Conservation (phyloP, 1,140 invertebrate species). For the Drosophila setifemur region DNA sequence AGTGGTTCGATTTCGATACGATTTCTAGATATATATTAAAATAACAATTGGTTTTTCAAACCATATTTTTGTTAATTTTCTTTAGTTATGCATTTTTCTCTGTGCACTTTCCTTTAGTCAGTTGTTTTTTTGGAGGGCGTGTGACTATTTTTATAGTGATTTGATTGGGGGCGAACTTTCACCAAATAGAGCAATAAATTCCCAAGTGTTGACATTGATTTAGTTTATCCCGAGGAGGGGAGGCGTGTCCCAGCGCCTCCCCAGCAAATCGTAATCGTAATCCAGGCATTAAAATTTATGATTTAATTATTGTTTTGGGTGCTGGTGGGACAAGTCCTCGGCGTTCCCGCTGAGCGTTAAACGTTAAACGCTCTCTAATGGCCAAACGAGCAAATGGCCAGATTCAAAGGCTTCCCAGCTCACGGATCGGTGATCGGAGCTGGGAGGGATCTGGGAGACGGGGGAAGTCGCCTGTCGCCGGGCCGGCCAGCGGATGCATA, state of each 20-base stretch:
- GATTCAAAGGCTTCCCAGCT: not conserved
- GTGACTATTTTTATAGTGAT: conserved; percentile 74
- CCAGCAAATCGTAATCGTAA: not conserved
- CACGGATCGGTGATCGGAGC: no score
- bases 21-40: not conserved
- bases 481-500: conserved; percentile 63
- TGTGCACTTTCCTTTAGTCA: not conserved
- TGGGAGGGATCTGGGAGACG: no score
- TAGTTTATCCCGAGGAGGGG: conserved; percentile 13
- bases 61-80: not conserved
- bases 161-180: conserved; percentile 45
- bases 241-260: not conserved
- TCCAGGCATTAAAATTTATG: conserved; percentile 52
- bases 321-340: not conserved
- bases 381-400: not conserved
- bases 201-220: conserved; percentile 58
- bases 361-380: conserved; percentile 54
- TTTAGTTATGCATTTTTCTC: not conserved
- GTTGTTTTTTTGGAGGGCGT: conserved; percentile 43
- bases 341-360: conserved; percentile 52
- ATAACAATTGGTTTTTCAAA: no score
- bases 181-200: conserved; percentile 79
- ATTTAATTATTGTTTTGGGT: conserved; percentile 76
- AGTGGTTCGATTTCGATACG: no score
- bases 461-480: not conserved